Base-by-base conservation (phyloP, 2,888 invertebrate genomes). In the Macaria liturata region DNA sequence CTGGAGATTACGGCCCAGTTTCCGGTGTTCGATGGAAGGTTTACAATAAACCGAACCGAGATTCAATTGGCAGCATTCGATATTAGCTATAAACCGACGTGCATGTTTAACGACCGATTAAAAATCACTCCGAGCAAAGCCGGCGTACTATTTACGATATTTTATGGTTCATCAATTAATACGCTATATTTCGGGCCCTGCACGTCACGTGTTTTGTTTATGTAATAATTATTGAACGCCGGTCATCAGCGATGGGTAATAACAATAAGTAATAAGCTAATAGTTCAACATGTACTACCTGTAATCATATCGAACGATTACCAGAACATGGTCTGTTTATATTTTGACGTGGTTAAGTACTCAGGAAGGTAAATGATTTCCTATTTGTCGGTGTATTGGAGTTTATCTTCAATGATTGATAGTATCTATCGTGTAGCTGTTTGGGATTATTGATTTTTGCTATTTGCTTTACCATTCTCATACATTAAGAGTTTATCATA, bases 101-200 rank as follows among this genome's bases (percentile, higher is more conserved):
- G 64, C 68, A 69, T 59, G 64, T 78, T 80, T 81, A 75, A 79
- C 72, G 76, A 71, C 62, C 80, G 75, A 80, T 80, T 79, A 78
- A 80, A 80, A 74, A 75, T 76, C 78, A 75, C 78, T 78, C 72
- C 65, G 68, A 68, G 63, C 64, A 59, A 64, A 65, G 52, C 68
- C 69, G 72, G 68, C 67, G 69, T 67, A 72, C 68, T 75, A 74
- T 78, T 64, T 68, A 64, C 66, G 65, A 64, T 62, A 67, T 69
- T 81, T 81, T 80, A 81, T 76, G 65, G 69, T 59, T 71, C 71
- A 78, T 74, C 72, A 79, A 80, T 78, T 78, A 78, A 76, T 71
- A 68, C 65, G 65, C 59, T 55, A 66, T 65, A 68, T 74, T 75
- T 72, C 72, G 66, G 66, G 49, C 49, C 57, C 20, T 31, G 32